phyloP scores from a whole-genome alignment of 1,140 invertebrate species.

The Brachionus paranguensis region DNA sequence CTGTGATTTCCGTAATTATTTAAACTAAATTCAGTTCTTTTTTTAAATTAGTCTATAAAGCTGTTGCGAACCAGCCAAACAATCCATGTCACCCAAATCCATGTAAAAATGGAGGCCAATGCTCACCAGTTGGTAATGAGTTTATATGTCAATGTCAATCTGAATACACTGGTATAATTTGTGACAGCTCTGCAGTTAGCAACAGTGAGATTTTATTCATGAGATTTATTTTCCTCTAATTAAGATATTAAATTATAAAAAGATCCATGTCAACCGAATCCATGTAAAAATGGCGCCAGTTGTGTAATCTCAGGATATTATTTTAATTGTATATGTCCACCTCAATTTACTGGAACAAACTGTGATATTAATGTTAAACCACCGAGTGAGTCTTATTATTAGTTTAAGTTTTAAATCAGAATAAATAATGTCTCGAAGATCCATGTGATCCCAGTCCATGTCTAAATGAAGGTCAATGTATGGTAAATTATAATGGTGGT shows the following conservation, averaged over 20 bases:
- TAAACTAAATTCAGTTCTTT: neutral
- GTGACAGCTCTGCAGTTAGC: conserved; percentile 39
- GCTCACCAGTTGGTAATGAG: conserved; percentile 28
- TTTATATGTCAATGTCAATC: conserved; percentile 57
- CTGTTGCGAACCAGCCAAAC: neutral
- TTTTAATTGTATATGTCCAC: conserved; percentile 36
- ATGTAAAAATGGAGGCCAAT: conserved; percentile 37
- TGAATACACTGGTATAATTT: conserved; percentile 45
- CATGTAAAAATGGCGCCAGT: conserved; percentile 40
- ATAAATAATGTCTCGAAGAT: neutral
- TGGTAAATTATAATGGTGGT: neutral
- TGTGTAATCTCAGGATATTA: conserved; percentile 18
- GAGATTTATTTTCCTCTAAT: neutral
- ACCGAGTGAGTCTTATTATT: neutral
- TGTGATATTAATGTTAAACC: neutral
- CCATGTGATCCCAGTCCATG: conserved; percentile 8
- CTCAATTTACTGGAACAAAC: conserved; percentile 2
- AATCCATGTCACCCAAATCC: conserved; percentile 32
- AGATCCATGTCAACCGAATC: conserved; percentile 40
- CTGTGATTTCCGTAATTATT: conserved; percentile 42
- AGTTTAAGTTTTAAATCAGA: neutral
- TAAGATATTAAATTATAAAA: neutral
- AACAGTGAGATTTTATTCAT: neutral
- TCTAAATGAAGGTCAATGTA: conserved; percentile 11
- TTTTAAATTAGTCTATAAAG: neutral